Evolutionary conservation across 2,888 invertebrate genomes (phyloP).

Genomic region (Mesochorus sp.): DNA sequence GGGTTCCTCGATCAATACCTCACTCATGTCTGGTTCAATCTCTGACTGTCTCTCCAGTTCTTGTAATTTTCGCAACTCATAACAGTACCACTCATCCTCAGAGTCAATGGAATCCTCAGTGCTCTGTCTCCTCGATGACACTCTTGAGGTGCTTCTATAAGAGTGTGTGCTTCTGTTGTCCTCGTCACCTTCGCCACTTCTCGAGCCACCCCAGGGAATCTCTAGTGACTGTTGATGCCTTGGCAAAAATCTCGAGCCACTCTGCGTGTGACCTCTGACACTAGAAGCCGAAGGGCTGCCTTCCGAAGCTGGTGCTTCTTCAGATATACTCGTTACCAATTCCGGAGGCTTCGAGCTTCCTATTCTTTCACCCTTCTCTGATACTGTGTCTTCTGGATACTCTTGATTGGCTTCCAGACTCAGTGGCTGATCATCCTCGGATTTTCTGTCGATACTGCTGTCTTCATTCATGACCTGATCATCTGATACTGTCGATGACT

Average conservation of each 20-base stretch:
- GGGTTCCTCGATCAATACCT: slow-evolving; percentile 85
- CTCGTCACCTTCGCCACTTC: slow-evolving; percentile 87
- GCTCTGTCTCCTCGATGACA: slow-evolving; percentile 93
- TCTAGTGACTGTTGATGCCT: slow-evolving; percentile 91
- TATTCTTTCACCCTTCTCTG: slow-evolving; percentile 75
- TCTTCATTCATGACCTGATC: slow-evolving; percentile 85
- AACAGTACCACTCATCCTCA: slow-evolving; percentile 96
- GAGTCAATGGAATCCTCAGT: slow-evolving; percentile 97
- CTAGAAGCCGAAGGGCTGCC: slow-evolving; percentile 87
- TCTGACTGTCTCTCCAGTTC: slow-evolving; percentile 91
- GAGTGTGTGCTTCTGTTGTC: slow-evolving; percentile 94
- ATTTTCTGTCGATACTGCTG: slow-evolving; percentile 79
- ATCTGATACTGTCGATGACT: slow-evolving; percentile 88
- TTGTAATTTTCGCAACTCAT: slow-evolving; percentile 93
- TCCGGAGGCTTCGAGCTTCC: slow-evolving; percentile 74
- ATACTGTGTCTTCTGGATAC: slow-evolving; percentile 71
- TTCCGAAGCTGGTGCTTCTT: slow-evolving; percentile 84
- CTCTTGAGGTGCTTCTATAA: slow-evolving; percentile 92
- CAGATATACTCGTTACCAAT: slow-evolving; percentile 80
- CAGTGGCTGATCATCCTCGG: slow-evolving; percentile 72
- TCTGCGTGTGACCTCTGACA: slow-evolving; percentile 83
- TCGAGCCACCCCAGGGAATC: slow-evolving; percentile 86
- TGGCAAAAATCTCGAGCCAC: slow-evolving; percentile 84
- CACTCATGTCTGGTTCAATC: slow-evolving; percentile 85
- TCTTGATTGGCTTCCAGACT: slow-evolving; percentile 74